Evolutionary conservation across 2,113 vertebrate genomes (phyloP).

Genomic region (Zeus faber): DNA sequence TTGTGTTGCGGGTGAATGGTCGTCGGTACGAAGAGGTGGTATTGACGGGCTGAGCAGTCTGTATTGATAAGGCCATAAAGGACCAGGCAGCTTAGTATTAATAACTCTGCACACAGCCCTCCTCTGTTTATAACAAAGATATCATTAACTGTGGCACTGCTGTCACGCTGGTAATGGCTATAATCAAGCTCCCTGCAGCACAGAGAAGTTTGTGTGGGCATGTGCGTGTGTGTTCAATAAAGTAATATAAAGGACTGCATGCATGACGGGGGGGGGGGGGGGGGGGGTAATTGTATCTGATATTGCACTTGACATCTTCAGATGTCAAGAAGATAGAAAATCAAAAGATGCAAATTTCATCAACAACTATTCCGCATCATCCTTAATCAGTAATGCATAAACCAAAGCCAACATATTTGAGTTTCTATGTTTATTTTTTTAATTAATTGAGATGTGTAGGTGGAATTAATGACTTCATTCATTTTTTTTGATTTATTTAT

Average conservation of each 20-base stretch:
- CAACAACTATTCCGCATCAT: too few relatives aligned
- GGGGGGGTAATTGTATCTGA: background rate
- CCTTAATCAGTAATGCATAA: too few relatives aligned
- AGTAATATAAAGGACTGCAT: too few relatives aligned
- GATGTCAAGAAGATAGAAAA: too few relatives aligned
- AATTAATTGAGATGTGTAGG: too few relatives aligned
- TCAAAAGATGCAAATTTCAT: too few relatives aligned
- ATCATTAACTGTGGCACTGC: constrained; percentile 59
- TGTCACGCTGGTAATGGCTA: constrained; percentile 63
- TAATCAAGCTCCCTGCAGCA: constrained; percentile 60
- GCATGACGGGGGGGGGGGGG: too few relatives aligned
- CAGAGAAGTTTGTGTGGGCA: constrained; percentile 29
- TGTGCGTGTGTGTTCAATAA: constrained; percentile 16
- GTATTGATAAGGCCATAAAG: constrained; percentile 62
- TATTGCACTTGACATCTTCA: too few relatives aligned
- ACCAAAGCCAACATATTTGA: too few relatives aligned
- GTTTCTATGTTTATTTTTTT: too few relatives aligned
- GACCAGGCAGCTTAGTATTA: constrained; percentile 44
- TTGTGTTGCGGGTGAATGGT: constrained; percentile 41
- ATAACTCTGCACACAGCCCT: constrained; percentile 56
- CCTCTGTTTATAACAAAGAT: constrained; percentile 55
- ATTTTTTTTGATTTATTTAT: too few relatives aligned
- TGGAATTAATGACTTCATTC: too few relatives aligned
- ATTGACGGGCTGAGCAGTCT: constrained; percentile 40
- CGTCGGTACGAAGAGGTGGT: constrained; percentile 45